phyloP scores from a whole-genome alignment of 2,888 invertebrate species.

The Aporophyla lueneburgensis region DNA sequence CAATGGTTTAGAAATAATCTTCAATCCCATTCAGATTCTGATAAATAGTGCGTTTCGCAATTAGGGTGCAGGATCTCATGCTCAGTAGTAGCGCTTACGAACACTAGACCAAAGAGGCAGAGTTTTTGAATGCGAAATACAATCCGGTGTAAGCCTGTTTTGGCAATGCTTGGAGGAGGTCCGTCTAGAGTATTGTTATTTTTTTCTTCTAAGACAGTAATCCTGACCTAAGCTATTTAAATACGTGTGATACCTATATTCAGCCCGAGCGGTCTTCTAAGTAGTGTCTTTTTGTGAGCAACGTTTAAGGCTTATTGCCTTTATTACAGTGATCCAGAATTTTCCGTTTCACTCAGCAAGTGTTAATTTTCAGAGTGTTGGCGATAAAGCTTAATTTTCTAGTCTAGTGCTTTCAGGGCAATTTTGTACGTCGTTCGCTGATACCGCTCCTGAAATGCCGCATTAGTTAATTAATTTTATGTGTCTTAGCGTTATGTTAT shows the following conservation, averaged over 20 bases:
- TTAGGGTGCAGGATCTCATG: too few species aligned
- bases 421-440: conserved; percentile 55
- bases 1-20: too few species aligned
- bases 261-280: background rate
- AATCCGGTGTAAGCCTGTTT: background rate
- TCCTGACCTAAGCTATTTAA: background rate
- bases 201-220: background rate
- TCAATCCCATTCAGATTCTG: too few species aligned
- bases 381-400: conserved; percentile 60
- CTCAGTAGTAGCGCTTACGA: too few species aligned
- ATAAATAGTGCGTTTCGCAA: too few species aligned
- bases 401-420: conserved; percentile 45
- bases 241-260: background rate
- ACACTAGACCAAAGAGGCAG: too few species aligned
- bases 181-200: background rate
- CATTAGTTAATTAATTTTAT: too few species aligned
- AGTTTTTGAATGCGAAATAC: background rate
- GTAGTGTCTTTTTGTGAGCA: background rate
- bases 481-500: too few species aligned
- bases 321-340: conserved; percentile 25
- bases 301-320: conserved; percentile 6
- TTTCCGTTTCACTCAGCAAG: conserved; percentile 39
- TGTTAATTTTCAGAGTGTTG: conserved; percentile 52
- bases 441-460: conserved; percentile 31
- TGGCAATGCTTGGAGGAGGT: background rate